Conservation (phyloP, 2,113 vertebrate genomes). For the Apteryx owenii region DNA sequence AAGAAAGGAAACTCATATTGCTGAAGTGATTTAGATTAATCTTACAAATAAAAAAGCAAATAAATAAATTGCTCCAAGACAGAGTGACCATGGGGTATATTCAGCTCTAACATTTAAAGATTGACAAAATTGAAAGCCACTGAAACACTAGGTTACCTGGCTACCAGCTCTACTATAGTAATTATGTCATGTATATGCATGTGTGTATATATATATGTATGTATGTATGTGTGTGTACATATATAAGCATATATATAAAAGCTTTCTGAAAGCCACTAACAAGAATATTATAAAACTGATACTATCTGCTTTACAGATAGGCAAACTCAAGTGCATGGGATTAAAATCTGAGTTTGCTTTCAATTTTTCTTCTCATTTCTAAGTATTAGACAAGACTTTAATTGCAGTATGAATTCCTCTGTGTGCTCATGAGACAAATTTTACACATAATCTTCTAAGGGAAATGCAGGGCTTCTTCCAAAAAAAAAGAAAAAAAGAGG, state of each 20-base stretch:
- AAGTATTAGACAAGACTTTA: background rate
- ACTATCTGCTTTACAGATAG: background rate
- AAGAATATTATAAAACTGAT: background rate
- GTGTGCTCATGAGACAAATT: background rate
- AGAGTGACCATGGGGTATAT: background rate
- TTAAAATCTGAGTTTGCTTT: background rate
- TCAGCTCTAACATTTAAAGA: background rate
- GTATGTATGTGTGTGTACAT: fast-evolving
- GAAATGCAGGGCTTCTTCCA: background rate
- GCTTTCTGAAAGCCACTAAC: background rate
- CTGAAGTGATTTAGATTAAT: background rate
- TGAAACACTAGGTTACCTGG: background rate
- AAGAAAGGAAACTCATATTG: background rate
- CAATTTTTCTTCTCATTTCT: background rate
- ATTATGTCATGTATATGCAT: background rate
- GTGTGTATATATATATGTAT: background rate
- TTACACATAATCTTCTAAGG: background rate
- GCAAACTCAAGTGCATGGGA: background rate
- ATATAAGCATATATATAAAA: background rate
- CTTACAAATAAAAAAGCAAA: background rate
- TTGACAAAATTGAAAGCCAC: background rate
- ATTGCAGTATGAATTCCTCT: background rate
- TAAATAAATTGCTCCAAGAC: background rate
- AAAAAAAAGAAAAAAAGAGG: background rate
- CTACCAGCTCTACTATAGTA: background rate